Evolutionary conservation across 2,113 vertebrate genomes (phyloP), one percentile per base, ranked within the genome.

Genomic region (Sminthopsis crassicaudata): DNA sequence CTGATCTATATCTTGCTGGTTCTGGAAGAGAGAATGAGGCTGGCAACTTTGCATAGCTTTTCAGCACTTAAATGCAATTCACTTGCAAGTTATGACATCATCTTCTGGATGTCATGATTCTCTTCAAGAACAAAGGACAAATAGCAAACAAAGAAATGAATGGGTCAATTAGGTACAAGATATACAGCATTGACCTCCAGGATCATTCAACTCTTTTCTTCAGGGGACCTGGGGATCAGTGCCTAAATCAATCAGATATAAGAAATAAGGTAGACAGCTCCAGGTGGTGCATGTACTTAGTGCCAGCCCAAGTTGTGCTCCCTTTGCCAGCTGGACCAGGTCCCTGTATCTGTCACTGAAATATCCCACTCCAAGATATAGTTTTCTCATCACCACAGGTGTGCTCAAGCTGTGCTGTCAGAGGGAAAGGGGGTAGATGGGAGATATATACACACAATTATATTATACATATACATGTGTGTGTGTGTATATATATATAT

Each of bases 331-430:
- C 46, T 19, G n/a, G 93, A 27, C 6, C 0, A n/a, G 46, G 76
- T 67, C 76, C 53, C 42, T 93, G 53, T 52, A 0, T 92, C 91
- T 92, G 88, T 91, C 90, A 91, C 36, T 90, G 93, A 53, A 36
- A 46, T 89, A 16, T 92, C 48, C 89, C 27, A 55, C 26, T 84
- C 90, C 84, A 23, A 67, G 88, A 67, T 30, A 54, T 26, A 95
- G 26, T 91, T 92, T 89, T 7, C 92, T 92, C 46, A 53, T 92
- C 48, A 24, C 8, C 5, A 46, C 57, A 91, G 57, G 93, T 53
- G 55, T 91, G 48, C 2, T 19, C 55, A 16, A 54, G 51, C 5
- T 84, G 89, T 16, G 2, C 36, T 48, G 23, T 55, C 48, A 25
- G n/a, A 90, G 55, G 42, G 67, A 42, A 84, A 84, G 67, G 67